Base-by-base conservation (phyloP, 2,113 vertebrate genomes). In the Ploceus nigricollis region DNA sequence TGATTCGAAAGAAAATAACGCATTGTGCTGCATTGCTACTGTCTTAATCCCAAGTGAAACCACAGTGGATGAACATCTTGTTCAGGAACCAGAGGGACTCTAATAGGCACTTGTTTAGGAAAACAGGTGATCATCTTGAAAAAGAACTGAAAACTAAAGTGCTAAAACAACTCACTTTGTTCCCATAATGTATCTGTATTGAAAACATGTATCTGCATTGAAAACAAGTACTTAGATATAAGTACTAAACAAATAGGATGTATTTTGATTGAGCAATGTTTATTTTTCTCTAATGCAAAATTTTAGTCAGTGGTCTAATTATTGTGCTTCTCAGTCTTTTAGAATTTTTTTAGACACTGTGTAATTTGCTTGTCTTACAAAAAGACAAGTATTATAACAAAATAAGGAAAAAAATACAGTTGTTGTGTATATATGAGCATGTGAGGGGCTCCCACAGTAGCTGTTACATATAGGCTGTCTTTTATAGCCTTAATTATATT, bases 401-500 rank as follows among this genome's bases (percentile, higher is more conserved):
- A 96, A 82, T 68, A 95, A 96, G 84, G 8, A 65, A 94, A 95
- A 93, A 96, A 96, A 90, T 70, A 45, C 10, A 1, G 13, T 64
- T 88, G 28, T 64, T 28, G 1, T 80, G 33, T 50, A 33, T 51
- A 33, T 58, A 37, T 56, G 48, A 84, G 54, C 64, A 42, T 28
- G 17, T 1, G 9, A 94, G 91, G 58, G 61, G 82, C 82, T 98
- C 97, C 95, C 96, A 90, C 35, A 96, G 51, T 95, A 96, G 93
- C 86, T 97, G 85, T 97, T 97, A 70, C 89, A 95, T 96, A 91
- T 68, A 93, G 84, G 70, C 85, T 87, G 65, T 92, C 90, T 96
- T 98, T 98, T 97, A 97, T 96, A 90, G 96, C 85, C 94, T 97
- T 97, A 98, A 97, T 98, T 97, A 93, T 95, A 96, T 96, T 58